These are phyloP conservation scores for Arenaria interpres DNA, from an alignment of 2,113 vertebrate genomes.

Conservation along the genomic window DNA sequence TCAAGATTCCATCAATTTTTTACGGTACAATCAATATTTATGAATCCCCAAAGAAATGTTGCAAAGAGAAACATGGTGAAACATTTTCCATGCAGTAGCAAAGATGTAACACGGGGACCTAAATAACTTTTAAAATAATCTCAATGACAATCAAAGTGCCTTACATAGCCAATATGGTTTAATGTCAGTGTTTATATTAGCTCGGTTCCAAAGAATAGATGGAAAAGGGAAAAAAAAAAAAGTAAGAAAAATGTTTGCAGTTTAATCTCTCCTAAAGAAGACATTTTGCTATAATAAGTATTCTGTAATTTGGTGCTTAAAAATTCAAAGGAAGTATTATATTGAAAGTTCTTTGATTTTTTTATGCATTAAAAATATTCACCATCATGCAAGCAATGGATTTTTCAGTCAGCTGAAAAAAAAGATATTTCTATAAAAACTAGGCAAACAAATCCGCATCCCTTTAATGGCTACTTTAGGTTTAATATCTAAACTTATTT, in stretches of 20 bases:
- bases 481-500: constrained; percentile 88
- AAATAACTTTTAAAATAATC: constrained; percentile 89
- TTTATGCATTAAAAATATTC: constrained; percentile 76
- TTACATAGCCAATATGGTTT: constrained; percentile 81
- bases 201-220: constrained; percentile 46
- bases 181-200: constrained; percentile 79
- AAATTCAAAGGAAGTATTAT: constrained; percentile 75
- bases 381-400: constrained; percentile 72
- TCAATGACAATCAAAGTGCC: constrained; percentile 83
- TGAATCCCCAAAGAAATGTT: constrained; percentile 95
- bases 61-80: constrained; percentile 87
- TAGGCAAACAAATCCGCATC: constrained; percentile 79
- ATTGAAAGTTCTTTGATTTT: constrained; percentile 71
- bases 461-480: constrained; percentile 84
- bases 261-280: constrained; percentile 75
- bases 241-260: constrained; percentile 22
- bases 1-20: constrained; percentile 94
- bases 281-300: constrained; percentile 68
- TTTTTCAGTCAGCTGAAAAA: constrained; percentile 76
- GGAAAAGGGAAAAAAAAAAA: background rate
- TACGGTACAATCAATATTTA: constrained; percentile 99
- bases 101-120: constrained; percentile 79
- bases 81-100: constrained; percentile 79
- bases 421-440: constrained; percentile 67
- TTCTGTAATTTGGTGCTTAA: constrained; percentile 74